phyloP scores from a whole-genome alignment of 2,113 vertebrate species.

The Nanorana parkeri region DNA sequence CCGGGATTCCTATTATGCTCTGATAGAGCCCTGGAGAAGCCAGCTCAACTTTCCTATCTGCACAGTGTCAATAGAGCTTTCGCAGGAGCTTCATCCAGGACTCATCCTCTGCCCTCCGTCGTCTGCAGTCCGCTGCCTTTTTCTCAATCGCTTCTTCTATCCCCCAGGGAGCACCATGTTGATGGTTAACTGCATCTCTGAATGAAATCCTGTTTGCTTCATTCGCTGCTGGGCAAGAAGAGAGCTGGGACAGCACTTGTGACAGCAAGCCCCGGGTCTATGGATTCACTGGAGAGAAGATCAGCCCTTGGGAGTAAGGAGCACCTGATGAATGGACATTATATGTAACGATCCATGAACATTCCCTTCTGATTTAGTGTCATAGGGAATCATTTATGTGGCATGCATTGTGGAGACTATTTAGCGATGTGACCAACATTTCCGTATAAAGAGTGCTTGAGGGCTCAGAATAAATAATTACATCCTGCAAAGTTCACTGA shows the following conservation, averaged over 20 bases:
- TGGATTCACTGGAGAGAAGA: conserved; percentile 9
- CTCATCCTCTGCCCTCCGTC: neutral
- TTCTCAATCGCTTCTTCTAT: conserved; percentile 5
- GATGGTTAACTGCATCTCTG: conserved; percentile 48
- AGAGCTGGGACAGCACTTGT: conserved; percentile 26
- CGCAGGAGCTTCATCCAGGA: neutral
- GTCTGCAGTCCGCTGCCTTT: neutral
- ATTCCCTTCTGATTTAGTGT: neutral
- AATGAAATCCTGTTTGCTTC: conserved; percentile 61
- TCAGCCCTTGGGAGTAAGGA: neutral
- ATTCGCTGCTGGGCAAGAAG: conserved; percentile 58
- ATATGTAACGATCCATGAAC: neutral
- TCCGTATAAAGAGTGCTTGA: neutral
- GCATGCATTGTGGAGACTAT: neutral
- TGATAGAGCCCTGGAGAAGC: conserved; percentile 65
- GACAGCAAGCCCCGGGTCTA: neutral
- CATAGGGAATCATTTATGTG: neutral
- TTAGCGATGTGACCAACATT: neutral
- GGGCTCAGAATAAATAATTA: neutral
- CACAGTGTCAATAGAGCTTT: conserved; percentile 61
- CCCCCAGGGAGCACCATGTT: conserved; percentile 55
- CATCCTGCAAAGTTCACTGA: neutral
- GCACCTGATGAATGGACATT: conserved; percentile 7
- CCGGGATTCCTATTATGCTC: conserved; percentile 74
- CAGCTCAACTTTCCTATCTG: conserved; percentile 72